Percentiles rank a stretch among this genome's conserved stretches.
Conservation (phyloP, 1,140 invertebrate genomes). For the Berghia stephanieae region DNA sequence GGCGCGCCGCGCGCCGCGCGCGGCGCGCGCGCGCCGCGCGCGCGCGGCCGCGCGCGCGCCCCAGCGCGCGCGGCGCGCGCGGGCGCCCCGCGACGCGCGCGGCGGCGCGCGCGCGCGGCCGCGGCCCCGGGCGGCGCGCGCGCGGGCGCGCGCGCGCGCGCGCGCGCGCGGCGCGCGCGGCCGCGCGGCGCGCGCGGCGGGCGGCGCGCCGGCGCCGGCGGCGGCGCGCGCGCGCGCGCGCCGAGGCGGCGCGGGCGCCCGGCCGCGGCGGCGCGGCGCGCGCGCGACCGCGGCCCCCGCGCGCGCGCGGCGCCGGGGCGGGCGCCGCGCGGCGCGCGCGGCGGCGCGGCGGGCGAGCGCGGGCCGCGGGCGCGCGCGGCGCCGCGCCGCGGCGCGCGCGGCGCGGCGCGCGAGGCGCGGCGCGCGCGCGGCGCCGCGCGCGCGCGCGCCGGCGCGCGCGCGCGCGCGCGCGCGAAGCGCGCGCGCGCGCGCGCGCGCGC, state of each 20-base stretch:
- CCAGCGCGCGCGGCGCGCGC: neutral
- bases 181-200: neutral
- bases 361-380: neutral
- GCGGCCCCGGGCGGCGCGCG: constrained; percentile 22
- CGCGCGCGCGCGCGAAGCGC: no score
- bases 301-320: neutral
- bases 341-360: neutral
- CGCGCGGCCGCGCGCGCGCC: neutral
- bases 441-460: no score
- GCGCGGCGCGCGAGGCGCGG: neutral
- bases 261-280: neutral
- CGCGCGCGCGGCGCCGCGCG: neutral
- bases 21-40: neutral
- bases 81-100: neutral
- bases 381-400: neutral
- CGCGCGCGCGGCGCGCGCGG: neutral
- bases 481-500: no score
- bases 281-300: neutral
- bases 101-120: neutral
- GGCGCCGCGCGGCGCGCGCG: neutral
- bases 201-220: neutral
- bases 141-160: constrained; percentile 21
- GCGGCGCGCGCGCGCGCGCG: neutral
- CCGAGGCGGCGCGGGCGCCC: neutral
- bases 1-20: neutral